Evolutionary conservation across 1,140 invertebrate species (phyloP).

Genomic region (Mya arenaria): DNA sequence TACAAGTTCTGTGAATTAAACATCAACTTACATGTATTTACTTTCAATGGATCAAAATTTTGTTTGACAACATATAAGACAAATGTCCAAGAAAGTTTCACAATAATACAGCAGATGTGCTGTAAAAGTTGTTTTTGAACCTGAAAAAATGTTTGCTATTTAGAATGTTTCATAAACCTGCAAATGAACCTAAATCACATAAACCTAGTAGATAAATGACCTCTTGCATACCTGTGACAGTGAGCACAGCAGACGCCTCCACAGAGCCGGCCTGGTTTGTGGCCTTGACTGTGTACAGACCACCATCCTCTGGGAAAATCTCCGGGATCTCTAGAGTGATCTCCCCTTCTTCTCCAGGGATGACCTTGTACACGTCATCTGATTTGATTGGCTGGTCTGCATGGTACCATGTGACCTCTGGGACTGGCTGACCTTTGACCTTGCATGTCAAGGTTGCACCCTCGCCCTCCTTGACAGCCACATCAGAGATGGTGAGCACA

Average conservation of each 20-base stretch:
- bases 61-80: not conserved
- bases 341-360: constrained; percentile 70
- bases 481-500: constrained; percentile 66
- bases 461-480: constrained; percentile 88
- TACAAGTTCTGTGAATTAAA: constrained; percentile 7
- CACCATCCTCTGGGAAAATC: constrained; percentile 79
- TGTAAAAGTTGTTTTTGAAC: not conserved
- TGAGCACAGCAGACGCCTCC: constrained; percentile 72
- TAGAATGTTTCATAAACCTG: too few species aligned
- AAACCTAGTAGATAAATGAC: too few species aligned
- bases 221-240: constrained; percentile 76
- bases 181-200: too few species aligned
- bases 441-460: constrained; percentile 96
- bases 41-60: not conserved
- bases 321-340: constrained; percentile 74
- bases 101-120: not conserved
- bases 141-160: too few species aligned
- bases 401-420: constrained; percentile 78
- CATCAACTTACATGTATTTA: not conserved
- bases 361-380: constrained; percentile 74
- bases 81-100: not conserved
- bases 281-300: constrained; percentile 82
- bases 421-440: constrained; percentile 85
- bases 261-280: constrained; percentile 88
- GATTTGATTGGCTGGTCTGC: constrained; percentile 86